These are phyloP conservation scores for Lepidocyrtinus sp. DNA, from an alignment of 2,888 invertebrate species.

Conservation along the genomic window DNA sequence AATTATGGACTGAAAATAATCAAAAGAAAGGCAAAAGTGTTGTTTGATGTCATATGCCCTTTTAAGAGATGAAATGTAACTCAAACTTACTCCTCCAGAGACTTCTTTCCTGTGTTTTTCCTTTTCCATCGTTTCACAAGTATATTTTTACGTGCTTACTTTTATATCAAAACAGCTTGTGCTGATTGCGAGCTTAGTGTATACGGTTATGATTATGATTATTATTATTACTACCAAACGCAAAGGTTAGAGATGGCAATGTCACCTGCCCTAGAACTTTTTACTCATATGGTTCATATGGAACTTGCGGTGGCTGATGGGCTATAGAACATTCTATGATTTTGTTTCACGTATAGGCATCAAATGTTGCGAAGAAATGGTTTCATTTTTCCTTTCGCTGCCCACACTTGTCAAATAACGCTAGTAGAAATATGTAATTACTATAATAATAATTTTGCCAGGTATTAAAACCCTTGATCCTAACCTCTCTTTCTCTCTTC, in stretches of 20 bases:
- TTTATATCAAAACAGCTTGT: no score
- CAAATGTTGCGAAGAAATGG: not conserved
- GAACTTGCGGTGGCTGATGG: no score
- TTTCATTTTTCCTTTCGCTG: not conserved
- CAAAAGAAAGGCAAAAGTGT: slow-evolving; percentile 8
- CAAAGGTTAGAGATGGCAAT: slow-evolving; percentile 16
- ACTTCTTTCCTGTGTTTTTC: not conserved
- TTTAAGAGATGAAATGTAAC: slow-evolving; percentile 10
- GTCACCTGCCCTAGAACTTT: slow-evolving; percentile 24
- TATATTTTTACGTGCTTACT: no score
- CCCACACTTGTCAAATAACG: slow-evolving; percentile 34
- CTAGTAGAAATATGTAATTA: slow-evolving; percentile 42
- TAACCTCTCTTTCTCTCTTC: not conserved
- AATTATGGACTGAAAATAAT: slow-evolving; percentile 3
- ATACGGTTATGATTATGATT: not conserved
- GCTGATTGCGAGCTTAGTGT: no score
- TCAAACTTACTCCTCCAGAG: slow-evolving; percentile 4
- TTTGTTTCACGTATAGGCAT: no score
- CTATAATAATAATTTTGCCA: slow-evolving; percentile 36
- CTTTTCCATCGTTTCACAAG: no score
- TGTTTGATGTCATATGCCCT: slow-evolving; percentile 13
- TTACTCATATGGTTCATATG: not conserved
- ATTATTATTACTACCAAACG: not conserved
- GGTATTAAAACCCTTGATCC: slow-evolving; percentile 39
- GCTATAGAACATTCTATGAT: no score